These are phyloP conservation scores for Ennomos erosarius DNA, from an alignment of 2,888 invertebrate genomes.

Conservation along the genomic window DNA sequence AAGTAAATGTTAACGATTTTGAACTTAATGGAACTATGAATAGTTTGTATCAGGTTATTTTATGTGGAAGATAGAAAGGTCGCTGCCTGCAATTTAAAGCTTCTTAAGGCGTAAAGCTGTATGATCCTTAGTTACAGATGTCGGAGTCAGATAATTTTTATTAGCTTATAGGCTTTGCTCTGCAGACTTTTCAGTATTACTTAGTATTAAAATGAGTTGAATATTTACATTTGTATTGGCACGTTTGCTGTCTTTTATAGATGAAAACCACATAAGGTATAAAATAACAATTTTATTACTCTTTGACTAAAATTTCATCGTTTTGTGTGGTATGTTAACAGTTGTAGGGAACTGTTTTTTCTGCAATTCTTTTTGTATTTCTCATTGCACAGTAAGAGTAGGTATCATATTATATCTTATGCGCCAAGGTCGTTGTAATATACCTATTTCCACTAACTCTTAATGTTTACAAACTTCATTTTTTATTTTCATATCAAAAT, in stretches of 20 bases:
- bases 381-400: too few species aligned
- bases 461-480: too few species aligned
- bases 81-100: slow-evolving; percentile 24
- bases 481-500: too few species aligned
- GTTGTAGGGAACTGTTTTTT: too few species aligned
- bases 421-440: too few species aligned
- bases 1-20: slow-evolving; percentile 25
- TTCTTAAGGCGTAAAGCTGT: slow-evolving; percentile 20
- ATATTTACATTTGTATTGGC: background rate
- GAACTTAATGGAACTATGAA: slow-evolving; percentile 17
- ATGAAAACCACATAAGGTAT: slow-evolving; percentile 2
- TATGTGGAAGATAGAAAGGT: slow-evolving; percentile 12
- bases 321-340: too few species aligned
- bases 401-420: too few species aligned
- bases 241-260: background rate
- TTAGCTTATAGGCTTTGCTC: slow-evolving; percentile 12
- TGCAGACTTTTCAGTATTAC: slow-evolving; percentile 6
- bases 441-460: too few species aligned
- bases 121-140: slow-evolving; percentile 35
- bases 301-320: too few species aligned
- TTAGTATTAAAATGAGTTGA: background rate
- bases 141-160: slow-evolving; percentile 23
- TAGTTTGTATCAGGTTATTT: slow-evolving; percentile 14
- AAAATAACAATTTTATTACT: too few species aligned
- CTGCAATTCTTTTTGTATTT: too few species aligned